A percentile compares a stretch with the other conserved stretches of the same genome.
These are phyloP conservation scores for Palloptera scutellata DNA, from an alignment of 2,888 invertebrate species.

Conservation along the genomic window DNA sequence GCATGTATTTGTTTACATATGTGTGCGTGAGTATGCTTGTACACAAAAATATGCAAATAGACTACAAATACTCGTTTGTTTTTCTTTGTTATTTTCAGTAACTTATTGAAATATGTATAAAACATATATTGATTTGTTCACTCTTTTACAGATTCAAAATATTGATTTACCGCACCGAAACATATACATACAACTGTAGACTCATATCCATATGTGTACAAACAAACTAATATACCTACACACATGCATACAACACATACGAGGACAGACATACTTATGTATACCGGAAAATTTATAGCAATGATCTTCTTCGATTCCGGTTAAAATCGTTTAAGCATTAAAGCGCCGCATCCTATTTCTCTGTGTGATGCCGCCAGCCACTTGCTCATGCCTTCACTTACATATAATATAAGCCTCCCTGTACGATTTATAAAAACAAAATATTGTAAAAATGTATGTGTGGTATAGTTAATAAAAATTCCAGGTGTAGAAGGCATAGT, in stretches of 20 bases:
- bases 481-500: neutral
- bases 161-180: too few relatives aligned
- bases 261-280: constrained; percentile 28
- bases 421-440: too few relatives aligned
- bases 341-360: too few relatives aligned
- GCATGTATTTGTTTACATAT: neutral
- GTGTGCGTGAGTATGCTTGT: constrained; percentile 1
- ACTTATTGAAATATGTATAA: neutral
- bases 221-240: neutral
- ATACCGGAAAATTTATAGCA: too few relatives aligned
- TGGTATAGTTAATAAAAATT: constrained; percentile 37
- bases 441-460: constrained; percentile 46
- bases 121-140: neutral
- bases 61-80: neutral
- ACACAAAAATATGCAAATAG: neutral
- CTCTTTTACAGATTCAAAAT: neutral
- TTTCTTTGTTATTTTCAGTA: neutral
- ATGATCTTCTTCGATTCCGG: too few relatives aligned
- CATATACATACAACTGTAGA: too few relatives aligned
- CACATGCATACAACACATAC: neutral
- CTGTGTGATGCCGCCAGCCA: too few relatives aligned
- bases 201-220: too few relatives aligned
- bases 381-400: too few relatives aligned
- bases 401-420: constrained; percentile 5
- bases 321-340: too few relatives aligned